Base-by-base conservation (phyloP, 2,113 vertebrate species). In the Siniperca chuatsi region DNA sequence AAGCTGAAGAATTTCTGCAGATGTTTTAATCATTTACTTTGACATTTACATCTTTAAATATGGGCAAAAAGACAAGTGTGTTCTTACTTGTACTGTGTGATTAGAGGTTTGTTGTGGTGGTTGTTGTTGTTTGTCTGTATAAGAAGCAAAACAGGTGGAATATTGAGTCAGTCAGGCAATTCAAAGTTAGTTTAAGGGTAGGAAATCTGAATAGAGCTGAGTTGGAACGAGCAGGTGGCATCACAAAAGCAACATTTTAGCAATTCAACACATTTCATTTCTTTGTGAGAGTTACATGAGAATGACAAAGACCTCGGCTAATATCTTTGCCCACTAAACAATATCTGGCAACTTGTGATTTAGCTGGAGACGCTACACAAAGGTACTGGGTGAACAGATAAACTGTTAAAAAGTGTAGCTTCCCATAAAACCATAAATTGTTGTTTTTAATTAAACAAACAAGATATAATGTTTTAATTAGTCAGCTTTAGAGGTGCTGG, bases 1-100 rank as follows among this genome's bases (percentile, higher is more conserved):
- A 83, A 42, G n/a, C 1, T 57, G 35, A 37, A 10, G 16, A 10
- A 48, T 42, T 46, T 25, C 15, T 42, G 8, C 3, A 25, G 1
- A 12, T 20, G 15, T 12, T 64, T 70, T 58, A 0, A 1, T 29
- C 61, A 50, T 77, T 75, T 10, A 12, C 15, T 67, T 57, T 58
- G 20, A 50, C 0, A 4, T 48, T 48, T 13, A 25, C 9, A n/a
- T 29, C 2, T 58, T 29, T 21, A 40, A 65, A 70, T 21, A 20
- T 4, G 12, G n/a, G 0, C 46, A 16, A 58, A 71, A 20, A 23
- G n/a, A n/a, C 8, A 18, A 10, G 6, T 12, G 15, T 21, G 40
- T 40, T 73, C 71, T 83, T 67, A 94, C 93, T 86, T 90, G 87
- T 35, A 64, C 21, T 35, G 83, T 79, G 29, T 71, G 40, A 64